phyloP scores from a whole-genome alignment of 2,113 vertebrate species.

The Hyaena hyaena region DNA sequence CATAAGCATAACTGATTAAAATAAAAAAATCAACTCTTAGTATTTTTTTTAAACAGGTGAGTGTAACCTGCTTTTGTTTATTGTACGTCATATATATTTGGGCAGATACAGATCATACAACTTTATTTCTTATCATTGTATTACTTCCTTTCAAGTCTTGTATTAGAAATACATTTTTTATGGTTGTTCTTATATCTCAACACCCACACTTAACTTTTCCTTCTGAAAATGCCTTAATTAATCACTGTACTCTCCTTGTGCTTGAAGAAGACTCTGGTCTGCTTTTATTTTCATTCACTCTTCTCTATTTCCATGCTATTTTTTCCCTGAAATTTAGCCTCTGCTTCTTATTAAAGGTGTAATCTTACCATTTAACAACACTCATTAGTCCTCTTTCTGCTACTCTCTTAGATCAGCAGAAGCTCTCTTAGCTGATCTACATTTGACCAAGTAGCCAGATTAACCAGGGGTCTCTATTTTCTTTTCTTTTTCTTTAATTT shows the following conservation, averaged over 20 bases:
- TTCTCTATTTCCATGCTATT: background rate
- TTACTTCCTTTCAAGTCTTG: background rate
- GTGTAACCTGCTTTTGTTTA: background rate
- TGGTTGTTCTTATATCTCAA: background rate
- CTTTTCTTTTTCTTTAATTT: too few species aligned
- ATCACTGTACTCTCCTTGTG: too few species aligned
- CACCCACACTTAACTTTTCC: background rate
- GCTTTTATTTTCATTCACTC: background rate
- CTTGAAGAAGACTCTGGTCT: background rate
- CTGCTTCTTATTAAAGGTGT: background rate
- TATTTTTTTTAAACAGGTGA: background rate
- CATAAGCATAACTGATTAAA: background rate
- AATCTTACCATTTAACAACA: background rate
- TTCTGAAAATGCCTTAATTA: background rate
- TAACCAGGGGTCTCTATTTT: accelerated
- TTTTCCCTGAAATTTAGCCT: background rate
- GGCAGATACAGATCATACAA: background rate
- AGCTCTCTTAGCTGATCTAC: background rate
- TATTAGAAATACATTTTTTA: background rate
- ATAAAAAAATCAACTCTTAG: background rate
- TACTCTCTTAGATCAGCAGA: too few species aligned
- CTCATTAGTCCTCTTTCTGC: accelerated
- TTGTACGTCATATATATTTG: background rate
- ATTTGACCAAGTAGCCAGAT: too few species aligned
- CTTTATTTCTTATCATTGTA: background rate